Evolutionary conservation across 2,113 vertebrate species (phyloP).

Genomic region (Cettia cetti): DNA sequence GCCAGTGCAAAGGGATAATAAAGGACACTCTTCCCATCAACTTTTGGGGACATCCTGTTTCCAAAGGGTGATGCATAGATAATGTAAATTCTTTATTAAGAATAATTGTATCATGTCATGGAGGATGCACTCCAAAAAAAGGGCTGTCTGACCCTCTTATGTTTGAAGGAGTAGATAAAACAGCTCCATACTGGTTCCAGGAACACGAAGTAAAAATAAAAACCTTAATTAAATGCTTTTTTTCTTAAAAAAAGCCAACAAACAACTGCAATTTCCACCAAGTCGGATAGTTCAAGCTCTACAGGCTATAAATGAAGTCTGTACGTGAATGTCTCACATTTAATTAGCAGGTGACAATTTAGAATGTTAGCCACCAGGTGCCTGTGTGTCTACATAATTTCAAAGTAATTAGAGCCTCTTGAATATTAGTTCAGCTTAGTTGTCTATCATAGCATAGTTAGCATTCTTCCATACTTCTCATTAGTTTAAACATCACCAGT

Average conservation of each 20-base stretch:
- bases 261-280: not conserved
- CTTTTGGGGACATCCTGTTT: not conserved
- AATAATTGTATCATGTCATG: not conserved
- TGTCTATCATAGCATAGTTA: not conserved
- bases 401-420: not conserved
- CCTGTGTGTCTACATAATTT: not conserved
- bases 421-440: not conserved
- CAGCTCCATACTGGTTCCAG: not conserved
- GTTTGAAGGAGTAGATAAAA: not conserved
- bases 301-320: not conserved
- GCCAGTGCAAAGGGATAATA: not conserved
- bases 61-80: accelerated
- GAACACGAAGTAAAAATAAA: not conserved
- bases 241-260: not conserved
- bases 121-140: not conserved
- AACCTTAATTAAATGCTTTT: not conserved
- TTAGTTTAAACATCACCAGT: not conserved
- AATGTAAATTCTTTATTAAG: not conserved
- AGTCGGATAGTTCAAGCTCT: not conserved
- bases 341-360: not conserved
- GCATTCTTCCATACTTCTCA: not conserved
- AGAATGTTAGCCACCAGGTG: not conserved
- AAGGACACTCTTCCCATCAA: not conserved
- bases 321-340: not conserved
- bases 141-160: not conserved